phyloP scores from a whole-genome alignment of 2,113 vertebrate species.

The Rhabdomys dilectus region DNA sequence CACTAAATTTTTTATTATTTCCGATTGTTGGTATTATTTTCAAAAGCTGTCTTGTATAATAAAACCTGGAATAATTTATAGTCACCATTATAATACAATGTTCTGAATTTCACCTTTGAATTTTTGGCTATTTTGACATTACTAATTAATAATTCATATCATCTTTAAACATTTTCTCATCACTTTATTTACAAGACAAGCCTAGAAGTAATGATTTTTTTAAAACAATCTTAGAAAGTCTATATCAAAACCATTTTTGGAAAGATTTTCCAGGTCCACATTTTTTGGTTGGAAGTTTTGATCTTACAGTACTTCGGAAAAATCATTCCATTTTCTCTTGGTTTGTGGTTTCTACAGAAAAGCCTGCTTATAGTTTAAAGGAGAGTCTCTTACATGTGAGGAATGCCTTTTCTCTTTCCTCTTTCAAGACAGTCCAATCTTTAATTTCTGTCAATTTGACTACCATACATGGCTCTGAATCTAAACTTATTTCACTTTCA shows the following conservation, averaged over 20 bases:
- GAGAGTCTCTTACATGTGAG: background rate
- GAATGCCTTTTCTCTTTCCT: background rate
- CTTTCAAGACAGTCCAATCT: background rate
- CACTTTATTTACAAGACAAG: background rate
- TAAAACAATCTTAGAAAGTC: background rate
- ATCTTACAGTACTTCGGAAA: background rate
- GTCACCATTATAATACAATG: background rate
- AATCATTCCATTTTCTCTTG: background rate
- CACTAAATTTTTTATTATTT: background rate
- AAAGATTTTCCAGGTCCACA: background rate
- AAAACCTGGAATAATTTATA: background rate
- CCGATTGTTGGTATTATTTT: background rate
- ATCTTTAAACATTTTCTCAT: background rate
- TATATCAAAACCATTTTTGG: background rate
- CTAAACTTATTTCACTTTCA: background rate
- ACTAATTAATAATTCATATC: background rate
- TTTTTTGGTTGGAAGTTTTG: background rate
- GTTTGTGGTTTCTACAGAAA: background rate
- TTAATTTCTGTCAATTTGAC: background rate
- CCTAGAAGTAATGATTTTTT: background rate
- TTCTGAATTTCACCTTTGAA: background rate
- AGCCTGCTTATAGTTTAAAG: background rate
- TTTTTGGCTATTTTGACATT: background rate
- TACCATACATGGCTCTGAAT: background rate
- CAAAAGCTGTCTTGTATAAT: background rate